A percentile compares a stretch with the other conserved stretches of the same genome.
phyloP scores from a whole-genome alignment of 2,113 vertebrate species.

The Brienomyrus brachyistius region DNA sequence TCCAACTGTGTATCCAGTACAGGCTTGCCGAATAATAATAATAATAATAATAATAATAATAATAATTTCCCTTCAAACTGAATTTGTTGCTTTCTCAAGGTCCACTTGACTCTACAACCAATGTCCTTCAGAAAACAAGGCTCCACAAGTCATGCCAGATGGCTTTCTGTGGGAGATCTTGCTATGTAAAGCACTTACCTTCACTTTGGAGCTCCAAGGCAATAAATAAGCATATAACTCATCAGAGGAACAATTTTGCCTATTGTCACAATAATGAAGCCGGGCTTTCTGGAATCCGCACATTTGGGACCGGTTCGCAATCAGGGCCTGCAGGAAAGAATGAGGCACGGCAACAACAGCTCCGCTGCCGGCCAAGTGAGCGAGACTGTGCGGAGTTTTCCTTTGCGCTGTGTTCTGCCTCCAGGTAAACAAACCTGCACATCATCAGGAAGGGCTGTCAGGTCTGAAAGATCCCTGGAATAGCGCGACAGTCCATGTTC shows the following conservation, averaged over 20 bases:
- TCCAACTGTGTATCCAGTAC: slow-evolving; percentile 20
- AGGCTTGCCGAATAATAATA: neutral
- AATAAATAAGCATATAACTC: slow-evolving; percentile 7
- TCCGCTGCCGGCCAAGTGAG: slow-evolving; percentile 40
- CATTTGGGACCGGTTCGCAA: slow-evolving; percentile 49
- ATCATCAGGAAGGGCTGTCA: slow-evolving; percentile 35
- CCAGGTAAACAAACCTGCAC: slow-evolving; percentile 39
- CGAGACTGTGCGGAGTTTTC: slow-evolving; percentile 33
- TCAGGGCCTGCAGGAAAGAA: slow-evolving; percentile 48
- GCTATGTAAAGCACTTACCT: slow-evolving; percentile 38
- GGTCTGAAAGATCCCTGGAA: slow-evolving; percentile 4
- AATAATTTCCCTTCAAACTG: slow-evolving; percentile 41
- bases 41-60: slow-evolving; percentile 10
- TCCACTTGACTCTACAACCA: slow-evolving; percentile 23
- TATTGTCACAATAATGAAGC: slow-evolving; percentile 32
- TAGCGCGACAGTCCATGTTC: neutral
- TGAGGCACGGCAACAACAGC: slow-evolving; percentile 38
- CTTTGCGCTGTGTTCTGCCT: slow-evolving; percentile 34
- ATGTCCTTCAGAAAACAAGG: slow-evolving; percentile 43
- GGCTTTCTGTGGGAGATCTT: slow-evolving; percentile 24
- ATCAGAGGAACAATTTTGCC: slow-evolving; percentile 40
- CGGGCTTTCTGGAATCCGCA: slow-evolving; percentile 30
- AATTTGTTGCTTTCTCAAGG: neutral
- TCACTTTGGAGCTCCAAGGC: slow-evolving; percentile 40
- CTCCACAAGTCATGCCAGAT: slow-evolving; percentile 26